Conservation (phyloP, 2,888 invertebrate genomes). For the Apodemia zela region DNA sequence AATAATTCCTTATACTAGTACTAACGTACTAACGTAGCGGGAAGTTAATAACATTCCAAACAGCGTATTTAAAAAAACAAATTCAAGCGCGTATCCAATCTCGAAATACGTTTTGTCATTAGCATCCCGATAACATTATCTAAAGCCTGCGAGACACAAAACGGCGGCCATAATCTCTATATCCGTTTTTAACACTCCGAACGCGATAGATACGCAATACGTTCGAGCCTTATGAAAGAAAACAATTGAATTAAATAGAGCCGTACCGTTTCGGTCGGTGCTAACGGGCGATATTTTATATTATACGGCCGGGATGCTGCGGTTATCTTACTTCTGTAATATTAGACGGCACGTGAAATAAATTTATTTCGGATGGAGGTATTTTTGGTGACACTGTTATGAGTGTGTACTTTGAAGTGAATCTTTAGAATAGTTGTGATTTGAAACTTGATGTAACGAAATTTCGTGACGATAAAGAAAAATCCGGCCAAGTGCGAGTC, state of each 20-base stretch:
- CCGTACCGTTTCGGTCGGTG: constrained; percentile 22
- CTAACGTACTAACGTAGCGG: too few relatives aligned
- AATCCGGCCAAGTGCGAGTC: too few relatives aligned
- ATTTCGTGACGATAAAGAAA: too few relatives aligned
- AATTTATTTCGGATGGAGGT: neutral
- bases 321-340: neutral
- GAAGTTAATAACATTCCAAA: neutral
- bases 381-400: neutral
- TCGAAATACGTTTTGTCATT: constrained; percentile 18
- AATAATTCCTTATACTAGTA: too few relatives aligned
- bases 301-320: neutral
- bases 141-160: constrained; percentile 21
- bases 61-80: constrained; percentile 10
- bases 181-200: constrained; percentile 19
- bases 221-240: constrained; percentile 24
- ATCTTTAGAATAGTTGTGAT: too few relatives aligned
- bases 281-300: constrained; percentile 9
- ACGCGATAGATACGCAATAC: constrained; percentile 17
- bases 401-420: too few relatives aligned
- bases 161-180: constrained; percentile 20
- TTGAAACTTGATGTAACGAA: too few relatives aligned
- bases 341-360: constrained; percentile 4
- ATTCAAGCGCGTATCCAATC: constrained; percentile 16
- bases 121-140: constrained; percentile 22
- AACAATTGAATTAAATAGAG: constrained; percentile 33